Percentiles rank a stretch among this genome's conserved stretches.
These are phyloP conservation scores for Eidolon helvum DNA, from an alignment of 2,113 vertebrate species.

Conservation along the genomic window DNA sequence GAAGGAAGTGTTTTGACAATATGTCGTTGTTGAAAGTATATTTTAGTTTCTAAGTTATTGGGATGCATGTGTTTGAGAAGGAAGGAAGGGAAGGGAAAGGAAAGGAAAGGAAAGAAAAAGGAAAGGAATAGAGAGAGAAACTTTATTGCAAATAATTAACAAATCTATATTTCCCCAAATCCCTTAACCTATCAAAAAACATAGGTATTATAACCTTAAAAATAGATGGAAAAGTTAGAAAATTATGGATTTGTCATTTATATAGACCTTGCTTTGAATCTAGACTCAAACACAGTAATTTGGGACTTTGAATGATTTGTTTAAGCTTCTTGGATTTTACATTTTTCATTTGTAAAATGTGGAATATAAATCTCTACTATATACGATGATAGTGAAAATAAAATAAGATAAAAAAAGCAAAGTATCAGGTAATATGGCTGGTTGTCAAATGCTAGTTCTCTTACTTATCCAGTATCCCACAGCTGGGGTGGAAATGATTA, in stretches of 20 bases:
- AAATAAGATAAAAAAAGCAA: conserved; percentile 31
- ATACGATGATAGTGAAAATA: neutral
- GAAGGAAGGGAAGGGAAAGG: neutral
- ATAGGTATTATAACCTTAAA: neutral
- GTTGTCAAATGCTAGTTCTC: neutral
- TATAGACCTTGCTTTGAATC: neutral
- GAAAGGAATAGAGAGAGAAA: neutral
- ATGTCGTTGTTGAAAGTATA: neutral
- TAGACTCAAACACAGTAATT: neutral
- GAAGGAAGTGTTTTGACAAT: neutral
- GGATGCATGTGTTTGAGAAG: neutral
- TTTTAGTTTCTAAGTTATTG: neutral
- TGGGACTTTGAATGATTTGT: neutral
- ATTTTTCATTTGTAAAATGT: conserved; percentile 25
- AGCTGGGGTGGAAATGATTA: neutral
- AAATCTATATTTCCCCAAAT: neutral
- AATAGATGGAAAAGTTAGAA: conserved; percentile 20
- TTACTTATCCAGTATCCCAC: neutral
- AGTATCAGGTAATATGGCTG: neutral
- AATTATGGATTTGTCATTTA: neutral
- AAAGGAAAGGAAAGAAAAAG: neutral
- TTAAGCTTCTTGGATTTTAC: neutral
- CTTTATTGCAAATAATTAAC: neutral
- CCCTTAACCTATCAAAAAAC: neutral
- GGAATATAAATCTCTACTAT: neutral